Evolutionary conservation across 2,888 invertebrate species (phyloP).

Genomic region (Acleris cristana): DNA sequence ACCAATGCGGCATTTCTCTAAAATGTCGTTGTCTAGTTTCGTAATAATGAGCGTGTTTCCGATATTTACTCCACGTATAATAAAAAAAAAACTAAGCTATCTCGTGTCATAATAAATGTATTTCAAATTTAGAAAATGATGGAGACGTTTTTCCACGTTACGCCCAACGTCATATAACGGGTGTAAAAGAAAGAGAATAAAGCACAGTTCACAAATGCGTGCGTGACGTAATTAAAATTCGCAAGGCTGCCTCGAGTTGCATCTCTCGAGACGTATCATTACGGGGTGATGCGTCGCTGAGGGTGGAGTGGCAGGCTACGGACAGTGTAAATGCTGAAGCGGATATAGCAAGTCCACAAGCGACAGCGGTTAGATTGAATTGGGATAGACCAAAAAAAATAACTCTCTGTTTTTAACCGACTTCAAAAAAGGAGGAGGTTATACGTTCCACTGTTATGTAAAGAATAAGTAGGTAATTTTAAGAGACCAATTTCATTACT

Average conservation of each 20-base stretch:
- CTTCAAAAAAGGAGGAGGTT: too few relatives aligned
- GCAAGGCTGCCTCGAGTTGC: constrained; percentile 62
- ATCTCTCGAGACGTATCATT: constrained; percentile 81
- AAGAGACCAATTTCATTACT: too few relatives aligned
- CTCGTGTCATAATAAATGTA: too few relatives aligned
- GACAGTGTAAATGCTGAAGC: constrained; percentile 24
- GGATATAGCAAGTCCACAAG: constrained; percentile 34
- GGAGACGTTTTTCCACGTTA: background rate
- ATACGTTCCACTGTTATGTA: too few relatives aligned
- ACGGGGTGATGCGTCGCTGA: constrained; percentile 65
- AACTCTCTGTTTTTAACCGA: too few relatives aligned
- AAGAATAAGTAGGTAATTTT: too few relatives aligned
- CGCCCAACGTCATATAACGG: constrained; percentile 14
- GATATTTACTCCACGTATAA: too few relatives aligned
- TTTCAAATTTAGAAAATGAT: background rate
- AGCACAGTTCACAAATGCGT: constrained; percentile 42
- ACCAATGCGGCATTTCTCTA: too few relatives aligned
- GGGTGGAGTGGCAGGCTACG: constrained; percentile 51
- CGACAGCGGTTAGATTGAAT: constrained; percentile 15
- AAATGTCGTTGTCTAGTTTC: too few relatives aligned
- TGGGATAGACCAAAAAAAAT: too few relatives aligned
- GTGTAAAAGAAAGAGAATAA: constrained; percentile 25
- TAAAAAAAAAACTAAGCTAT: too few relatives aligned
- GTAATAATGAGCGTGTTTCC: too few relatives aligned
- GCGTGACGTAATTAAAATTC: constrained; percentile 69